phyloP scores from a whole-genome alignment of 2,113 vertebrate genomes.

The Columbina picui region DNA sequence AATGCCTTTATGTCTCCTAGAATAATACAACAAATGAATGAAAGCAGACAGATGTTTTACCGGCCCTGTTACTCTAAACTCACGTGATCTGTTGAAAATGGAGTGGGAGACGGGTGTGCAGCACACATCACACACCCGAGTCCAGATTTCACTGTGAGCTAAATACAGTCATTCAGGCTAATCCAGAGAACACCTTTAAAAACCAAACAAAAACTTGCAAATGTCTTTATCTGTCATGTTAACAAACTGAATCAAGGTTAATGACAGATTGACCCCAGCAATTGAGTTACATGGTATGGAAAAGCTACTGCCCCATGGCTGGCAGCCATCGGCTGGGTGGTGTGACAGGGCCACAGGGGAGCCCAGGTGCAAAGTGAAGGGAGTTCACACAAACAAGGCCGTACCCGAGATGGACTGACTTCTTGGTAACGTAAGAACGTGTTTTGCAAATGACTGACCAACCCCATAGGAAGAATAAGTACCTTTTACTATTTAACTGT shows the following conservation, averaged over 20 bases:
- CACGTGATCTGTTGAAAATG: neutral
- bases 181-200: neutral
- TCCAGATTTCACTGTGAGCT: neutral
- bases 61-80: neutral
- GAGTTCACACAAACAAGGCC: neutral
- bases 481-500: neutral
- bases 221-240: neutral
- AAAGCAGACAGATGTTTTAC: neutral
- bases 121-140: neutral
- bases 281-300: neutral
- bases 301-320: neutral
- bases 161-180: neutral
- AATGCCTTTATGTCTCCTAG: conserved; percentile 76
- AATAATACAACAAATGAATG: conserved; percentile 12
- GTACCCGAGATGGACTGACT: neutral
- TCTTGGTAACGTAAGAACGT: neutral
- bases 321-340: neutral
- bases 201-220: neutral
- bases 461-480: neutral
- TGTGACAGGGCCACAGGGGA: neutral
- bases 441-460: neutral
- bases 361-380: neutral
- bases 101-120: neutral
- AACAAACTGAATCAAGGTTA: neutral
- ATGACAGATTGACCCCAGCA: neutral